Evolutionary conservation across 2,113 vertebrate genomes (phyloP), one percentile per base, ranked within the genome.

Genomic region (Myiopsitta monachus): DNA sequence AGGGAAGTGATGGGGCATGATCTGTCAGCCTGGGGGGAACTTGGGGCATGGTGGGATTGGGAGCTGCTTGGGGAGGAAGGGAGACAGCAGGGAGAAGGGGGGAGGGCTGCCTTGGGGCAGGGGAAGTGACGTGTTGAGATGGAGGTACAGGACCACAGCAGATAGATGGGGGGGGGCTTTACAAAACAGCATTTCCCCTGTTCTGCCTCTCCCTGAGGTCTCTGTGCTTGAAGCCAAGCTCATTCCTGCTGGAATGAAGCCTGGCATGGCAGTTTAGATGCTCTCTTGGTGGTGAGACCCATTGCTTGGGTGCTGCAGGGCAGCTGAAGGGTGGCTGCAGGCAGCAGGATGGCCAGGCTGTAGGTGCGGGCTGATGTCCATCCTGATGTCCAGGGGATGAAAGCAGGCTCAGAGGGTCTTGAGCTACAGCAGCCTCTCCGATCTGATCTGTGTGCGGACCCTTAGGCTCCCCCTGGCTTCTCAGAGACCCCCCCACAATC

Each of bases 401-500:
- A 63, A 36, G 62, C 21, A 47, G n/a, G 24, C 21, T 78, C 1
- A 1, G n/a, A 39, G 44, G 16, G 67, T n/a, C 51, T 22, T 33
- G n/a, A 73, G 33, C 57, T 28, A 5, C 12, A 57, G 30, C 38
- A 36, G 44, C 44, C 23, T 23, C 52, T 3, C 28, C 33, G 44
- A 55, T 9, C 9, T 2, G 0, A n/a, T 17, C 26, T 13, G 26
- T 49, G 10, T 19, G 59, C 13, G 24, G 16, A 43, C 4, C 21
- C 36, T 24, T 19, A 17, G 0, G 7, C 27, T 57, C 13, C 47
- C 28, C 1, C 0, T 11, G 5, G 4, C 3, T 74, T 62, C 31
- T 9, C 14, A 83, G 46, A 72, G 13, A 52, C 9, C 7, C 13
- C 13, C 10, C 10, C 27, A n/a, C 21, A 8, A 24, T 17, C 51